Evolutionary conservation across 1,140 invertebrate genomes (phyloP).

Genomic region (Parapsyche elsis): DNA sequence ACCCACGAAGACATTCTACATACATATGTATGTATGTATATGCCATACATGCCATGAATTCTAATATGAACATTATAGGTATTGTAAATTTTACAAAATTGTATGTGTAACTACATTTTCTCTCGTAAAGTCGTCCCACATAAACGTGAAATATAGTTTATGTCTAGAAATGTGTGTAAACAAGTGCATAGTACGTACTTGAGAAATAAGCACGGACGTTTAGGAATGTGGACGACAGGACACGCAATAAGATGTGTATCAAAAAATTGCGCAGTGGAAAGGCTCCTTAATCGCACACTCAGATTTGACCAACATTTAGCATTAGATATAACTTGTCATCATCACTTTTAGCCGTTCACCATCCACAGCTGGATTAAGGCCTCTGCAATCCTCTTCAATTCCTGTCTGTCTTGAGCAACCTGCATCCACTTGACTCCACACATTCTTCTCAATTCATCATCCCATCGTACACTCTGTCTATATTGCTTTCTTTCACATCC

Average conservation of each 20-base stretch:
- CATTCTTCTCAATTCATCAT: too few species aligned
- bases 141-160: conserved; percentile 23
- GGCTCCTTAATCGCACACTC: too few species aligned
- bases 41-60: neutral
- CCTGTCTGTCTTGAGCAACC: too few species aligned
- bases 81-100: too few species aligned
- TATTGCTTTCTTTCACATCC: too few species aligned
- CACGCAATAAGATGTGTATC: conserved; percentile 35
- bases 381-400: too few species aligned
- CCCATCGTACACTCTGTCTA: too few species aligned
- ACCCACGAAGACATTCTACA: too few species aligned
- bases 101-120: neutral
- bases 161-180: conserved; percentile 21
- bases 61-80: neutral
- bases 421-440: too few species aligned
- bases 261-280: neutral
- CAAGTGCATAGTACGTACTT: conserved; percentile 20
- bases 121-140: neutral
- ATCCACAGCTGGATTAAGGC: too few species aligned
- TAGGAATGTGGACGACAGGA: conserved; percentile 36
- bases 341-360: neutral
- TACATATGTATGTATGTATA: too few species aligned
- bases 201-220: conserved; percentile 8
- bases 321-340: neutral
- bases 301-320: neutral